These are phyloP conservation scores for Ornithorhynchus anatinus DNA, from an alignment of 2,113 vertebrate genomes.

Conservation along the genomic window DNA sequence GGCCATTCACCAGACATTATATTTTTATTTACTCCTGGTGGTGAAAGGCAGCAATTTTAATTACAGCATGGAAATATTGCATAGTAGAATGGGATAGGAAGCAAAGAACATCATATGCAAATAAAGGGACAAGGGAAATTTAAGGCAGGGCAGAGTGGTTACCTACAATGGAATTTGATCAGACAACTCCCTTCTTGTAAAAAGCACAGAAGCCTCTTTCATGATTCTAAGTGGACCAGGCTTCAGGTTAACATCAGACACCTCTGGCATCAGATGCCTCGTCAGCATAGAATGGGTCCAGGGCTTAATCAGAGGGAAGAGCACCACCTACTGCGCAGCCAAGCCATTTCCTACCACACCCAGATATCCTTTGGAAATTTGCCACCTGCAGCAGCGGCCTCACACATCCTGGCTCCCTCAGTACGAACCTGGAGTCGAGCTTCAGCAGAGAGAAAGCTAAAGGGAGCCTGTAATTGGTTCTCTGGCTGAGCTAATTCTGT, in stretches of 20 bases:
- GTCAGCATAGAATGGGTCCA: not conserved
- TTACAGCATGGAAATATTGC: not conserved
- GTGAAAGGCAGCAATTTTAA: no score
- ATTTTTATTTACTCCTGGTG: no score
- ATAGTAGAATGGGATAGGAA: not conserved
- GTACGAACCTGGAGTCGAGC: no score
- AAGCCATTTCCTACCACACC: constrained; percentile 1
- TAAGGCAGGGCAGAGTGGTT: not conserved
- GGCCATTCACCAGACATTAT: no score
- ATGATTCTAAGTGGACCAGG: not conserved
- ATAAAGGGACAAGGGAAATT: not conserved
- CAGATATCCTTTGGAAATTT: constrained; percentile 3
- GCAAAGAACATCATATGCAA: not conserved
- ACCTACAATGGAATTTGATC: not conserved
- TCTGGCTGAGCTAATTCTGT: no score
- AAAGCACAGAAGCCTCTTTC: not conserved
- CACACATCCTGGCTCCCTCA: no score
- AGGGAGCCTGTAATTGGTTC: not conserved
- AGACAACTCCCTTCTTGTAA: not conserved
- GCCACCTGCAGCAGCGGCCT: no score
- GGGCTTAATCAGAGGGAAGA: constrained; percentile 41
- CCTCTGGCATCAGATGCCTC: not conserved
- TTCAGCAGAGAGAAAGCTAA: not conserved
- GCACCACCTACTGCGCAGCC: constrained; percentile 43
- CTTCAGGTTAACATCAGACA: not conserved